Evolutionary conservation across 1,140 invertebrate species (phyloP).

Genomic region (Pseudomyrmex sp.): DNA sequence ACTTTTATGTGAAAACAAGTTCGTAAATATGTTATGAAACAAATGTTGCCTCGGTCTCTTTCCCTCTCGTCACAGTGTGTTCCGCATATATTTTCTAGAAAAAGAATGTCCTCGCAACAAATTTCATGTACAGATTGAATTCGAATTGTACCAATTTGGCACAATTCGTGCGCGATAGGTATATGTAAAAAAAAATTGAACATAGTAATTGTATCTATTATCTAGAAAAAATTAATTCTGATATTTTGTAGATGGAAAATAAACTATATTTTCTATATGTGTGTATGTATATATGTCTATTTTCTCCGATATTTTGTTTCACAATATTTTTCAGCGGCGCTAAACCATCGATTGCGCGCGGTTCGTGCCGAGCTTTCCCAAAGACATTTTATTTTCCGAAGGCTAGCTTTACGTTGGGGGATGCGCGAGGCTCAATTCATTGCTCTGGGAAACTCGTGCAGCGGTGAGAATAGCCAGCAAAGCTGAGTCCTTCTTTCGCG

Average conservation of each 20-base stretch:
- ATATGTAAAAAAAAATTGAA: too few species aligned
- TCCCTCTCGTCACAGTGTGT: not conserved
- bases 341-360: conserved; percentile 42
- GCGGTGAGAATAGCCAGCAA: conserved; percentile 30
- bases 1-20: not conserved
- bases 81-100: not conserved
- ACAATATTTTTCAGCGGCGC: conserved; percentile 1
- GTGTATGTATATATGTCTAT: not conserved
- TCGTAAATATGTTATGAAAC: conserved; percentile 6
- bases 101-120: not conserved
- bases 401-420: conserved; percentile 31
- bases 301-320: not conserved
- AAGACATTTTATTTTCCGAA: conserved; percentile 64
- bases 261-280: not conserved
- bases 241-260: not conserved
- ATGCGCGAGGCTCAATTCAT: conserved; percentile 62
- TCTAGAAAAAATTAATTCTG: too few species aligned
- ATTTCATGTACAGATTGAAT: too few species aligned
- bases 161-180: too few species aligned
- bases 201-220: too few species aligned
- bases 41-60: not conserved
- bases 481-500: conserved; percentile 6
- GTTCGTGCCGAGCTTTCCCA: conserved; percentile 31
- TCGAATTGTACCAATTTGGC: too few species aligned
- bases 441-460: conserved; percentile 61